Percentiles rank a stretch among this genome's conserved stretches.
These are phyloP conservation scores for Timema cristinae DNA, from an alignment of 2,888 invertebrate species.

Conservation along the genomic window DNA sequence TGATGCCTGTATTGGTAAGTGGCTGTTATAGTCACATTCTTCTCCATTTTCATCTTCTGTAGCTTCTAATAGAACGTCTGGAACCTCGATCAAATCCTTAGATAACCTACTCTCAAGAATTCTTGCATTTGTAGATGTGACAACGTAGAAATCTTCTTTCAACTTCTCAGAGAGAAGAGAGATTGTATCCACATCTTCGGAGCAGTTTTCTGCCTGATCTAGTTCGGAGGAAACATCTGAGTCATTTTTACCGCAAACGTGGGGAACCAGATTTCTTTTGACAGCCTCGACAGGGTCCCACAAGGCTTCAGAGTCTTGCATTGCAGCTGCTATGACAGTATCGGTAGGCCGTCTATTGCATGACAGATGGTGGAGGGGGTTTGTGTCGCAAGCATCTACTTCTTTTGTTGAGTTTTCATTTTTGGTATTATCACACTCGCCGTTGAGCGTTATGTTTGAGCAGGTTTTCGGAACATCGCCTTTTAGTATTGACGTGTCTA, in stretches of 20 bases:
- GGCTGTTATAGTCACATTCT: background rate
- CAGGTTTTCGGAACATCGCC: background rate
- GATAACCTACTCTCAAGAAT: conserved; percentile 10
- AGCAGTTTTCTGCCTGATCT: background rate
- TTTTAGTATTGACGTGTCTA: background rate
- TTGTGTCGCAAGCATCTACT: background rate
- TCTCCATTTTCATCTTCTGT: conserved; percentile 27
- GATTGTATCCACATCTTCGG: conserved; percentile 7
- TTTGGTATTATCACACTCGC: conserved; percentile 17
- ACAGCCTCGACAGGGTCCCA: conserved; percentile 74
- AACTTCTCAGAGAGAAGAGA: conserved; percentile 8
- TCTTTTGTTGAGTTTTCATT: conserved; percentile 14
- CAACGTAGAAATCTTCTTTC: conserved; percentile 14
- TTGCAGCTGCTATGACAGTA: no score
- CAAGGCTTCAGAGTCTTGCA: conserved; percentile 37
- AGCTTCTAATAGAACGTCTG: conserved; percentile 12
- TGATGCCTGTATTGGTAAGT: background rate
- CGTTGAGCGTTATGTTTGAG: background rate
- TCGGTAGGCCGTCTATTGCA: no score
- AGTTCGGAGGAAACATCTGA: background rate
- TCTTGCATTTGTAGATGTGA: background rate
- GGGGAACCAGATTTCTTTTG: conserved; percentile 67
- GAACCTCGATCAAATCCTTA: background rate
- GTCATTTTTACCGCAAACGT: conserved; percentile 62
- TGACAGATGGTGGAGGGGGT: no score